Conservation (phyloP, 2,888 invertebrate species). For the Scrobipalpa costella region DNA sequence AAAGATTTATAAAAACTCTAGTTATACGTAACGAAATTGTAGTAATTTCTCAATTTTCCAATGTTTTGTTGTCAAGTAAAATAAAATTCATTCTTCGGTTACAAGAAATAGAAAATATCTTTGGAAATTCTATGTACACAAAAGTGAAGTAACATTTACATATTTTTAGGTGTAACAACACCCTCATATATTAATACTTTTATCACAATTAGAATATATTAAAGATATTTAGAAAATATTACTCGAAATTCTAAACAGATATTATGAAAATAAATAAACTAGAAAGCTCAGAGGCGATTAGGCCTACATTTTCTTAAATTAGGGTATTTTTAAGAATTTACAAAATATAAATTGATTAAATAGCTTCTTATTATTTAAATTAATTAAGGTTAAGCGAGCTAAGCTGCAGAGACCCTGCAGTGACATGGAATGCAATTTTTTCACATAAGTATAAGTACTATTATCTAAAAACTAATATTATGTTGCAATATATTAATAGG, state of each 20-base stretch:
- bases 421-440: slow-evolving; percentile 28
- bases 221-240: not conserved
- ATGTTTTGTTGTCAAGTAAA: too few relatives aligned
- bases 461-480: slow-evolving; percentile 1
- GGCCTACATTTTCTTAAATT: slow-evolving; percentile 7
- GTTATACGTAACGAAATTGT: not conserved
- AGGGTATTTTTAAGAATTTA: too few relatives aligned
- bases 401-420: slow-evolving; percentile 30
- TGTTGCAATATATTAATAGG: not conserved
- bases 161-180: not conserved
- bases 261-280: not conserved
- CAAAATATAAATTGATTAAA: not conserved
- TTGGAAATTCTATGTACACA: too few relatives aligned
- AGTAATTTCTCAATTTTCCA: too few relatives aligned
- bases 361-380: not conserved
- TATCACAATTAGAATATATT: not conserved
- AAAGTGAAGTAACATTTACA: too few relatives aligned
- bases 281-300: not conserved
- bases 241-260: not conserved
- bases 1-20: not conserved
- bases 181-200: not conserved
- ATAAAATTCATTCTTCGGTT: too few relatives aligned
- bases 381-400: slow-evolving; percentile 24
- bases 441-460: slow-evolving; percentile 20
- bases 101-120: not conserved